Conservation (phyloP, 2,888 invertebrate species). For the Diabrotica balteata region DNA sequence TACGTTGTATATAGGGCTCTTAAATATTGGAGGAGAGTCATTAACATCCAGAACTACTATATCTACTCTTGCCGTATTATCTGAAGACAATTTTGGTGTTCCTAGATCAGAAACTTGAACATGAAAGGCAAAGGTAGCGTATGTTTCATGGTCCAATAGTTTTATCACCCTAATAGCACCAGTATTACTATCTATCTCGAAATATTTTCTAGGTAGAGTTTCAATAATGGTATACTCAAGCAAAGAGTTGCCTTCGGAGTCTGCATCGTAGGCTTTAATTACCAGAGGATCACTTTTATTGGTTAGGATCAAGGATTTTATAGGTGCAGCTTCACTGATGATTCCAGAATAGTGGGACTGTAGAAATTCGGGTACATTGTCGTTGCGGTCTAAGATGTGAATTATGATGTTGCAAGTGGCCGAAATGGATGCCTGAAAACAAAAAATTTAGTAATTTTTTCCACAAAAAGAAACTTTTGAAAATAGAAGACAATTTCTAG, state of each 20-base stretch:
- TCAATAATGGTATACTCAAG: slow-evolving; percentile 87
- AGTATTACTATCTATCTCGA: slow-evolving; percentile 83
- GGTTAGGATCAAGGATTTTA: slow-evolving; percentile 76
- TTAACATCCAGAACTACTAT: slow-evolving; percentile 84
- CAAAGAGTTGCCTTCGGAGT: slow-evolving; percentile 85
- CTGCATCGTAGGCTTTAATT: slow-evolving; percentile 82
- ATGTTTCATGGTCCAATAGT: slow-evolving; percentile 81
- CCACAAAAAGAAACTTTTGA: too few relatives aligned
- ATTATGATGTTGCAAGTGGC: slow-evolving; percentile 77
- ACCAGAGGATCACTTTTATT: slow-evolving; percentile 79
- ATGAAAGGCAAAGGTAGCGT: slow-evolving; percentile 75
- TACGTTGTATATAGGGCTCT: slow-evolving; percentile 73
- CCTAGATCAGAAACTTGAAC: slow-evolving; percentile 86
- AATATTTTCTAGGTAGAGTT: slow-evolving; percentile 77
- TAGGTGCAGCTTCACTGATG: slow-evolving; percentile 76
- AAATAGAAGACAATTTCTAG: too few relatives aligned
- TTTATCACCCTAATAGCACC: slow-evolving; percentile 82
- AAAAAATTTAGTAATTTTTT: background rate
- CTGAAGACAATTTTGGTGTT: slow-evolving; percentile 80
- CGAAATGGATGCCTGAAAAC: slow-evolving; percentile 67
- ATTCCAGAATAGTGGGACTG: slow-evolving; percentile 73
- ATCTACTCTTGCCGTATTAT: slow-evolving; percentile 78
- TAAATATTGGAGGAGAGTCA: slow-evolving; percentile 88
- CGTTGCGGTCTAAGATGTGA: slow-evolving; percentile 89
- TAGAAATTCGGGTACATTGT: slow-evolving; percentile 78